Conservation (phyloP, 2,888 invertebrate genomes). For the Aporophyla lueneburgensis region DNA sequence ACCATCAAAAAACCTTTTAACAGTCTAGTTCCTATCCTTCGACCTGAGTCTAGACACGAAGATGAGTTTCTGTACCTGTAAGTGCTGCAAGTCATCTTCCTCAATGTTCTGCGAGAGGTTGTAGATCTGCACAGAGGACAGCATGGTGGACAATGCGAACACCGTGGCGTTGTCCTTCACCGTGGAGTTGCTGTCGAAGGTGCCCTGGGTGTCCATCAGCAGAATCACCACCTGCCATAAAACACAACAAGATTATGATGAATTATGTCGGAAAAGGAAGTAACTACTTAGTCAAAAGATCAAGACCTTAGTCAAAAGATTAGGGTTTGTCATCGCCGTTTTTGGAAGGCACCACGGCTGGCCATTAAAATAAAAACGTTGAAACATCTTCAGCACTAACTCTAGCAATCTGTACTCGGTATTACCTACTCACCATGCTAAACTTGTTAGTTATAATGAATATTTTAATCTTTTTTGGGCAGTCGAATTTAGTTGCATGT, state of each 20-base stretch:
- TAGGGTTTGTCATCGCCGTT: background rate
- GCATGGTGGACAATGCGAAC: slow-evolving; percentile 99
- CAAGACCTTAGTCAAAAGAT: too few species aligned
- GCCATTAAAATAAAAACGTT: too few species aligned
- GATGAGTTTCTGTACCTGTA: slow-evolving; percentile 91
- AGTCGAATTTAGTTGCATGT: too few species aligned
- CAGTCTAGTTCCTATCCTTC: too few species aligned
- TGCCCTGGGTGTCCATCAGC: slow-evolving; percentile 98
- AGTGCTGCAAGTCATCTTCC: slow-evolving; percentile 99
- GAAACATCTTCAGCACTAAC: background rate
- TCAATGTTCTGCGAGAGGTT: slow-evolving; percentile 99
- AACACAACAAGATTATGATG: background rate
- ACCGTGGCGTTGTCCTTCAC: slow-evolving; percentile 99
- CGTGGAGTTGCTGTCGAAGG: slow-evolving; percentile 99
- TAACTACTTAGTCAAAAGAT: background rate
- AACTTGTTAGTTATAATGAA: background rate
- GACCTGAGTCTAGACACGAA: background rate
- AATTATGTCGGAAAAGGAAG: background rate
- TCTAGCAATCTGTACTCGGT: background rate
- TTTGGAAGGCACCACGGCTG: background rate
- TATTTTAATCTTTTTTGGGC: background rate
- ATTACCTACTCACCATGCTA: background rate
- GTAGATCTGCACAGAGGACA: slow-evolving; percentile 99
- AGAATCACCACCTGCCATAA: slow-evolving; percentile 94
- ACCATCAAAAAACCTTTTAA: too few species aligned